Base-by-base conservation (phyloP, 2,888 invertebrate genomes). In the Mantis religiosa region DNA sequence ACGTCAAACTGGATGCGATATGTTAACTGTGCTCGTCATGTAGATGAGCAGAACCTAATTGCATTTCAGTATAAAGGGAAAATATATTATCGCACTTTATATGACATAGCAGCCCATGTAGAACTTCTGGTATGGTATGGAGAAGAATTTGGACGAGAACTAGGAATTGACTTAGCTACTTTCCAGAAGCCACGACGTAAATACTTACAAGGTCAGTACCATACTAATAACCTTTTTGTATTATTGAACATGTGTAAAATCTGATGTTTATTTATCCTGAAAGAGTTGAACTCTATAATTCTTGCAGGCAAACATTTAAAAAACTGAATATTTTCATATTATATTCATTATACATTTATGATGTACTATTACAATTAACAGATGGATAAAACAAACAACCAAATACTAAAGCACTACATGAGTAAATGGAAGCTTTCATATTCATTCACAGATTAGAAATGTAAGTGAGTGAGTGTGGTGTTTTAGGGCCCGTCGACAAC, bases 1-100 rank as follows among this genome's bases (percentile, higher is more conserved):
- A 91, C 91, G 20, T 93, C 95, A 8, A 95, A 95, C 92, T 95
- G 95, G 95, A 93, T 95, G 94, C 93, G 95, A 14, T 95, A 93
- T 90, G 94, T 95, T 6, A 95, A 95, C 92, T 95, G 95, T 92
- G 93, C 94, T 8, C 91, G 94, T 6, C 92, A 93, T 90, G 93
- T 93, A 90, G 90, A 90, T 28, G 95, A 95, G 90, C 95, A 95
- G 91, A 95, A 95, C 91, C 91, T 95, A 27, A 91, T 94, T 54
- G 95, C 95, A 0, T 95, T 93, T 91, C 95, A 95, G 91, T 95
- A 94, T 91, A 92, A 92, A 82, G 94, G 94, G 0, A 91, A 93
- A 84, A 93, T 95, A 4, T 95, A 94, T 91, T 95, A 95, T 92
- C 93, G 94, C 92, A 93, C 92, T 0, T 91, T 91, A 83, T 91